Evolutionary conservation across 2,797 vertebrate genomes (phyloP), one percentile per base, ranked within the genome.

Genomic region (Channallabes apus): DNA sequence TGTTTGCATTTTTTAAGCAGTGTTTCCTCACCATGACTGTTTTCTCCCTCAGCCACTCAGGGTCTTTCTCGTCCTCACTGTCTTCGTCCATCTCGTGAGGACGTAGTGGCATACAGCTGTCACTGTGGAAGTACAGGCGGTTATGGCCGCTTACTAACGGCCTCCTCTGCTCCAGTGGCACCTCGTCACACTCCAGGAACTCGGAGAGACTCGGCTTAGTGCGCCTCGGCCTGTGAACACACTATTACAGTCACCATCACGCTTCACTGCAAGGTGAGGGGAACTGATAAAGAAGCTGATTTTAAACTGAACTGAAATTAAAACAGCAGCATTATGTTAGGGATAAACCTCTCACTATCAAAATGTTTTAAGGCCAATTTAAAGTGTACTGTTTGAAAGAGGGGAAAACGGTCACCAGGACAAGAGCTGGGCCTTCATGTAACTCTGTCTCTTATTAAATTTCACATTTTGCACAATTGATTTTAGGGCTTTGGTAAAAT

Each of bases 81-180:
- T 99, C 98, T 89, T 96, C 95, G 5, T 99, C 98, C 98, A 99
- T 99, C 92, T 99, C 98, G 92, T 99, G 98, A 5, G 98, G 98
- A 51, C 98, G 94, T 29, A 99, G 97, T 6, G 98, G 98, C 94
- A 98, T 93, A 88, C 98, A 99, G 75, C 98, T 99, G 92, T 99
- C 98, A 6, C 98, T 99, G 92, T 99, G 98, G 94, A 99, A 99
- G 94, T 99, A 99, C 0, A 99, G 96, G 15, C 98, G 96, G 90
- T 99, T 99, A 95, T 99, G 98, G 68, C 98, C 98, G 3, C 98
- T 99, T 91, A 98, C 98, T 14, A 98, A 99, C 0, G 98, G 98
- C 85, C 97, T 93, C 91, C 98, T 97, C 92, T 99, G 98, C 92
- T 99, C 98, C 87, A 97, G 93, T 91, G 99, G 98, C 20, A 97